These are phyloP conservation scores for Ericerus pela DNA, from an alignment of 1,140 invertebrate species.

Conservation along the genomic window DNA sequence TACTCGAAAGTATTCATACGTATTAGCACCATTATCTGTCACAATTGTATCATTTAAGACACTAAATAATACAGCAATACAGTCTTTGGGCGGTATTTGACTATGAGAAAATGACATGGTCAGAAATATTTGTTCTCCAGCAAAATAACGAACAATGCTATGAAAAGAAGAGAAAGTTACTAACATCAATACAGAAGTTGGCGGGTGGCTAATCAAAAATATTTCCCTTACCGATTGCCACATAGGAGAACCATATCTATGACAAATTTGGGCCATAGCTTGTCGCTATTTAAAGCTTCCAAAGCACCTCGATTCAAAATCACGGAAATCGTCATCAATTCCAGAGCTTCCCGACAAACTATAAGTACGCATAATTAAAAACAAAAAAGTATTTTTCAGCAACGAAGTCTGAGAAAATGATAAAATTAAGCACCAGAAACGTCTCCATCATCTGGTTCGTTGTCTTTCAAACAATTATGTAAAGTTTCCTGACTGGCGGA, in stretches of 20 bases:
- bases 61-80: conserved; percentile 61
- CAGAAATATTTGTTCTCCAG: conserved; percentile 66
- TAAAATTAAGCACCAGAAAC: conserved; percentile 31
- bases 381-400: conserved; percentile 9
- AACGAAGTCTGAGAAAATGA: conserved; percentile 13
- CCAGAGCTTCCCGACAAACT: conserved; percentile 82
- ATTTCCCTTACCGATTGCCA: conserved; percentile 37
- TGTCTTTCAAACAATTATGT: conserved; percentile 18
- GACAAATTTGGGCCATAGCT: conserved; percentile 71
- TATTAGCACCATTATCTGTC: conserved; percentile 55
- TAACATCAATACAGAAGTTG: conserved; percentile 5
- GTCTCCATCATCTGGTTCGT: conserved; percentile 36
- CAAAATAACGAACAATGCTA: conserved; percentile 51
- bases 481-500: conserved; percentile 8
- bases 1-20: conserved; percentile 62
- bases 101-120: conserved; percentile 54
- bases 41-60: conserved; percentile 54
- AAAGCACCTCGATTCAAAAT: conserved; percentile 59
- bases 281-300: conserved; percentile 50
- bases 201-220: neutral
- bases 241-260: conserved; percentile 72
- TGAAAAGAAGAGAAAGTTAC: conserved; percentile 26
- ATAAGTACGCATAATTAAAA: conserved; percentile 20
- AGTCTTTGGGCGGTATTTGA: conserved; percentile 46
- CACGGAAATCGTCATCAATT: conserved; percentile 77